Conservation (phyloP, 2,113 vertebrate genomes). For the Nerophis ophidion region DNA sequence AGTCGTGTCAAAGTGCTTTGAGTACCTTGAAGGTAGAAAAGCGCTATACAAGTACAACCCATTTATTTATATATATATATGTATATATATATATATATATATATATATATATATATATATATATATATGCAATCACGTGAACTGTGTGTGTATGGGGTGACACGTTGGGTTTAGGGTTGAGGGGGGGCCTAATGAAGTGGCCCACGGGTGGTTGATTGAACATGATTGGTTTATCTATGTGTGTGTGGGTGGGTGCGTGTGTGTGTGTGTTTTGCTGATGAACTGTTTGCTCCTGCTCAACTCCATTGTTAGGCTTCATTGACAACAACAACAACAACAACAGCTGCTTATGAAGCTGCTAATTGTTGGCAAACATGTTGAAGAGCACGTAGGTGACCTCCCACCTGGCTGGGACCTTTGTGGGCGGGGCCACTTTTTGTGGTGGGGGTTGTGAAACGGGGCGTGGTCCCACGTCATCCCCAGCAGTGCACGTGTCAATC, state of each 20-base stretch:
- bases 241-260: too few species aligned
- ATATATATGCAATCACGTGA: too few species aligned
- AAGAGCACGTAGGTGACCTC: not conserved
- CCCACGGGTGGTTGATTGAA: not conserved
- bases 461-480: constrained; percentile 61
- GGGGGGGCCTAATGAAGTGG: not conserved
- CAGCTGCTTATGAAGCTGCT: not conserved
- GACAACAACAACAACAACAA: not conserved
- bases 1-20: too few species aligned
- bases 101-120: too few species aligned
- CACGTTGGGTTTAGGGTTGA: not conserved
- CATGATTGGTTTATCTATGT: constrained; percentile 9
- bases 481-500: constrained; percentile 88
- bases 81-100: too few species aligned
- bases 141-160: too few species aligned
- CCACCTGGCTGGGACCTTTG: not conserved
- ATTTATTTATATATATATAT: too few species aligned
- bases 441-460: constrained; percentile 13
- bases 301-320: constrained; percentile 11
- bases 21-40: too few species aligned
- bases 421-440: not conserved
- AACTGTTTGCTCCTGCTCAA: constrained; percentile 12
- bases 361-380: not conserved
- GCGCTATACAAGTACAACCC: too few species aligned
- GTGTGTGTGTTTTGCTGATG: too few species aligned